Percentiles rank a stretch among this genome's conserved stretches.
phyloP scores from a whole-genome alignment of 2,888 invertebrate species.

The Diaperis boleti region DNA sequence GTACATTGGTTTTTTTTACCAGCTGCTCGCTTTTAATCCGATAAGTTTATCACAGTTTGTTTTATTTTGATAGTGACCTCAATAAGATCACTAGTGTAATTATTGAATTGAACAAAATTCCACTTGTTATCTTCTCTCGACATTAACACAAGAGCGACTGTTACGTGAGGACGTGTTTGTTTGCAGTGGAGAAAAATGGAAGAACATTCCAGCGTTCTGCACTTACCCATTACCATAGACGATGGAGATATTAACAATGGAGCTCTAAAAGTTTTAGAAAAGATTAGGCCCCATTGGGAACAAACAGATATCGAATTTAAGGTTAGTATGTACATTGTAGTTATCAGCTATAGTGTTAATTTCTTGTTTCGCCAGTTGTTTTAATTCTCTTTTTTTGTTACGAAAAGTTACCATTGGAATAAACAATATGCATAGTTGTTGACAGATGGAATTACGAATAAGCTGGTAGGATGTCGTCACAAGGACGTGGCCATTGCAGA shows the following conservation, averaged over 20 bases:
- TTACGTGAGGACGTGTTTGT: slow-evolving; percentile 10
- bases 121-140: slow-evolving; percentile 6
- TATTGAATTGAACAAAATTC: slow-evolving; percentile 9
- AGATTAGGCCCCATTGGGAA: neutral
- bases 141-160: slow-evolving; percentile 2
- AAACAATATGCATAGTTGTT: slow-evolving; percentile 75
- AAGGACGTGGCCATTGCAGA: slow-evolving; percentile 69
- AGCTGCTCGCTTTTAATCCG: too few relatives aligned
- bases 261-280: neutral
- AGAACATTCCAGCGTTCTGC: neutral
- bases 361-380: neutral
- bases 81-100: neutral
- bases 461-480: slow-evolving; percentile 80
- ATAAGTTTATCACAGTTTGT: neutral
- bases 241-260: slow-evolving; percentile 1
- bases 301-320: neutral
- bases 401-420: slow-evolving; percentile 43
- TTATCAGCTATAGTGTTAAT: neutral
- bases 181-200: neutral
- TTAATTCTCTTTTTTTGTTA: slow-evolving; percentile 1
- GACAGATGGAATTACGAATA: slow-evolving; percentile 95
- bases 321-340: neutral
- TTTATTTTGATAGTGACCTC: slow-evolving; percentile 1
- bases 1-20: too few relatives aligned
- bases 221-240: slow-evolving; percentile 1